phyloP scores from a whole-genome alignment of 1,140 invertebrate genomes.

The Olivierus martensii region DNA sequence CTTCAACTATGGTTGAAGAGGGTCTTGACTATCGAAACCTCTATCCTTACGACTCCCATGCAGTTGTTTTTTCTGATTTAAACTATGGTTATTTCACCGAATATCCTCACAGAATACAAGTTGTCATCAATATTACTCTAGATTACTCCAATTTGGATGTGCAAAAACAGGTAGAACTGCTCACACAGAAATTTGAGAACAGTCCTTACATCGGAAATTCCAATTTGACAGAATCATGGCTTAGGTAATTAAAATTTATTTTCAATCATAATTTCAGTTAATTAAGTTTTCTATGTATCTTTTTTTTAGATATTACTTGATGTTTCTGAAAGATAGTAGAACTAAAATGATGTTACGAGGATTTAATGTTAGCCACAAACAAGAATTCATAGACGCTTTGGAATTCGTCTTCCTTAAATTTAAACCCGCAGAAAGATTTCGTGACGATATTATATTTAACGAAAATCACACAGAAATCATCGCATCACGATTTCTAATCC shows the following conservation, averaged over 20 bases:
- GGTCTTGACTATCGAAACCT: slow-evolving; percentile 71
- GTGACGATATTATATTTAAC: slow-evolving; percentile 71
- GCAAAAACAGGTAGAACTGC: slow-evolving; percentile 58
- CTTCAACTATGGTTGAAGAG: slow-evolving; percentile 72
- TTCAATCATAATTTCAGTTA: not conserved
- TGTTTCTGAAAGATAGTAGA: slow-evolving; percentile 55
- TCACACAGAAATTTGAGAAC: slow-evolving; percentile 65
- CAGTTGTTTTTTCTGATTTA: slow-evolving; percentile 70
- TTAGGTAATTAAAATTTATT: slow-evolving; percentile 39
- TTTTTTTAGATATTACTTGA: slow-evolving; percentile 40
- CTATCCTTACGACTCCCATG: slow-evolving; percentile 74
- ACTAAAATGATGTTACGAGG: slow-evolving; percentile 45
- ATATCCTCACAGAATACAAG: slow-evolving; percentile 78
- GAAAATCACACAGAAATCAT: slow-evolving; percentile 53
- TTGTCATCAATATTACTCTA: slow-evolving; percentile 63
- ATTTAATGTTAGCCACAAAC: slow-evolving; percentile 54
- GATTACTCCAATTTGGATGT: slow-evolving; percentile 68
- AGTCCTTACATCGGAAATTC: slow-evolving; percentile 55
- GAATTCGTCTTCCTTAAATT: not conserved
- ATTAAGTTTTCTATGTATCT: not conserved
- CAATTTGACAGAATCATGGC: slow-evolving; percentile 79
- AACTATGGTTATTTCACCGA: slow-evolving; percentile 79
- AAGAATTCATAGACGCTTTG: slow-evolving; percentile 40
- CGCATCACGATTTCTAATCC: slow-evolving; percentile 71
- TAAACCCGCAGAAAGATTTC: slow-evolving; percentile 32